Conservation (phyloP, 30 jellyfish, hydroid and myxozoan genomes). For the Aurelia sp. region DNA sequence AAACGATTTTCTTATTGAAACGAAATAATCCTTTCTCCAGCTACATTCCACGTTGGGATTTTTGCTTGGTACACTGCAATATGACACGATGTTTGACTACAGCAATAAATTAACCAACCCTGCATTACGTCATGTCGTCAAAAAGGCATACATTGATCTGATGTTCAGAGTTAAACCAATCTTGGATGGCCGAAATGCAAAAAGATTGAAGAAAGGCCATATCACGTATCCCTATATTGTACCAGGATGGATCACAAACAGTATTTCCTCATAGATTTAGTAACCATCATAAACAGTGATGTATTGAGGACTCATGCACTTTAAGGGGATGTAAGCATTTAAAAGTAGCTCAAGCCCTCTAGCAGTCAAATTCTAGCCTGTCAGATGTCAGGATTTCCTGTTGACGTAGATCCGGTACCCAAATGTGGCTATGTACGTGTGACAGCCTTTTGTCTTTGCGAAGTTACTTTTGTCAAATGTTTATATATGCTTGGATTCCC, state of each 20-base stretch:
- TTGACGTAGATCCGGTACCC: too few relatives aligned
- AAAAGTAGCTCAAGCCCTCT: too few relatives aligned
- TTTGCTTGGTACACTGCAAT: conserved; percentile 56
- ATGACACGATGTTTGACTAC: conserved; percentile 79
- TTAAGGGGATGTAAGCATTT: too few relatives aligned
- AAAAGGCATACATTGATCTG: conserved; percentile 22
- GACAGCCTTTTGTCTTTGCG: too few relatives aligned
- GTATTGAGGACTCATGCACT: too few relatives aligned
- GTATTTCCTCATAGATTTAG: conserved; percentile 47
- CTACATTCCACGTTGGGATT: conserved; percentile 52
- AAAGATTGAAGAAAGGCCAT: conserved; percentile 32
- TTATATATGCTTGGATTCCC: too few relatives aligned
- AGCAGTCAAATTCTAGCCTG: too few relatives aligned
- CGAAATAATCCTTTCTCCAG: conserved; percentile 1
- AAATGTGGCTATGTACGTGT: too few relatives aligned
- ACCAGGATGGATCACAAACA: conserved; percentile 83
- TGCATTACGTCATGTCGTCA: conserved; percentile 41
- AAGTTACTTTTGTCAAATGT: too few relatives aligned
- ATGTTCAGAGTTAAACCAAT: conserved; percentile 42
- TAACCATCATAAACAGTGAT: too few relatives aligned
- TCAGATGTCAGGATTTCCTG: too few relatives aligned
- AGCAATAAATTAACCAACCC: conserved; percentile 32
- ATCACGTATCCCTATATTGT: conserved; percentile 75
- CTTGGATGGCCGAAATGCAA: conserved; percentile 47
- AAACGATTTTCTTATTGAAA: too few relatives aligned